Evolutionary conservation across 2,113 vertebrate species (phyloP).

Genomic region (Ranitomeya variabilis): DNA sequence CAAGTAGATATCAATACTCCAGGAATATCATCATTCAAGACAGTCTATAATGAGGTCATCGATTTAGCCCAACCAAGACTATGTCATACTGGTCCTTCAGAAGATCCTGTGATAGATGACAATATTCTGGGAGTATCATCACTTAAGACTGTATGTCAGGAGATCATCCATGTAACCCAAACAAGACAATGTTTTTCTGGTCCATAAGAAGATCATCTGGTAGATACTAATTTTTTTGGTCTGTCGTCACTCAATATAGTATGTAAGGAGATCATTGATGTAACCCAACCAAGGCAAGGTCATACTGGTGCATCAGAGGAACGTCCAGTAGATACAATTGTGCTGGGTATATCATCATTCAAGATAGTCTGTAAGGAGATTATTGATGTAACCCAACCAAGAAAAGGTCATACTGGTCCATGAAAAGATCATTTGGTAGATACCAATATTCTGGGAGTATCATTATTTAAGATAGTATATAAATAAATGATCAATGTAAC

Average conservation of each 20-base stretch:
- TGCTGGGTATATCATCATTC: neutral
- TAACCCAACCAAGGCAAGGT: neutral
- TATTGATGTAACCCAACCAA: neutral
- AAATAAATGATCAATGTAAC: neutral
- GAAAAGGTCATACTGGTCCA: neutral
- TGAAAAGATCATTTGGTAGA: neutral
- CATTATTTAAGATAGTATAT: neutral
- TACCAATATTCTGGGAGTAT: neutral
- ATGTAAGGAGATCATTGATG: neutral
- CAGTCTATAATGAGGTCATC: neutral
- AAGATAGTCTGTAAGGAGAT: neutral
- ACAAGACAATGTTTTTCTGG: neutral
- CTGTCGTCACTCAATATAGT: neutral
- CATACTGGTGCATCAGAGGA: neutral
- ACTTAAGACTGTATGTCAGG: neutral
- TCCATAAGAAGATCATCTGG: neutral
- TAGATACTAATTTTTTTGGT: neutral
- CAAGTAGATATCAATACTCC: neutral
- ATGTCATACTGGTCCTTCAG: neutral
- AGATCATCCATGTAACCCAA: neutral
- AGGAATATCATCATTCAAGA: too few species aligned
- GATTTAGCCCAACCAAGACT: neutral
- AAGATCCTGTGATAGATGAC: neutral
- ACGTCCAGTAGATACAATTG: neutral
- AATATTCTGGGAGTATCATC: neutral